A percentile compares a stretch with the other conserved stretches of the same genome.
phyloP scores from a whole-genome alignment of 2,797 vertebrate genomes.

The Brotogeris chrysoptera region DNA sequence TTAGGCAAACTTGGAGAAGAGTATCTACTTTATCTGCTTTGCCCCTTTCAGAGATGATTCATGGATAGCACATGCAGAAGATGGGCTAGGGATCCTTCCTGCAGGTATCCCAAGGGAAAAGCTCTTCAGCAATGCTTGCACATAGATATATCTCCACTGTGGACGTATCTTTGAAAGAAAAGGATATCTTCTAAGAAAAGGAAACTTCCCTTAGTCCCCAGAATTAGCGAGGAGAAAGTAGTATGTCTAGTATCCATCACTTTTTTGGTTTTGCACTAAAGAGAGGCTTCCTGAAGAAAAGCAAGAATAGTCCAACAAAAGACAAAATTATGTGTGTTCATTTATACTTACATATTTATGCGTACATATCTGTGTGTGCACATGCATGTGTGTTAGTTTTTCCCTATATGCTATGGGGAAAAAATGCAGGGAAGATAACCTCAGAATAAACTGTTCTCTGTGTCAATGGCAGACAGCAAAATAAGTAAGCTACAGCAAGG shows the following conservation, averaged over 20 bases:
- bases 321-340: background rate
- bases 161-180: background rate
- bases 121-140: background rate
- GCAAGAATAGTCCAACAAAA: background rate
- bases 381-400: accelerated
- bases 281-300: background rate
- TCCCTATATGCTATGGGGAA: background rate
- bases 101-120: background rate
- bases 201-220: background rate
- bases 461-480: background rate
- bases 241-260: background rate
- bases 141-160: too few relatives aligned
- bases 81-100: background rate
- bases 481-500: background rate
- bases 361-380: accelerated
- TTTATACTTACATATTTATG: background rate
- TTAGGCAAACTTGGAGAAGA: background rate
- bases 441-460: background rate
- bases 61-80: background rate
- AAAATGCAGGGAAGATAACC: background rate
- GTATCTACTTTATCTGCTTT: background rate
- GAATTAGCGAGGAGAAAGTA: background rate
- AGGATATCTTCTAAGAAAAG: background rate
- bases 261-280: background rate
- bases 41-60: background rate